Base-by-base conservation (phyloP, 2,888 invertebrate species). In the Trilocha varians region DNA sequence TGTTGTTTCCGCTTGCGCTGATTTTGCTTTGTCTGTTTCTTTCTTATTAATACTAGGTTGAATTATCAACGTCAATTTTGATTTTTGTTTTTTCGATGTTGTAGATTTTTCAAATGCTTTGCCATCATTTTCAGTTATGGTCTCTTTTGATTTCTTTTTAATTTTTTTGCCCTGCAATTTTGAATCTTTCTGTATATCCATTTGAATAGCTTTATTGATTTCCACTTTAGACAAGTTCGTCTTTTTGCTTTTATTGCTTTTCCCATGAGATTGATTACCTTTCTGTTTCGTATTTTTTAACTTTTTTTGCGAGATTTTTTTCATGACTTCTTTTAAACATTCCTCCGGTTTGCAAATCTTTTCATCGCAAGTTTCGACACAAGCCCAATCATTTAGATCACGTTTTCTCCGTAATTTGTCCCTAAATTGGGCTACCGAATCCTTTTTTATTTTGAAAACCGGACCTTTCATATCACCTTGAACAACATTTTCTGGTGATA, bases 361-460 rank as follows among this genome's bases (percentile, higher is more conserved):
- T 15, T 55, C 42, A 32, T 58, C 42, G 46, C 69, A 70, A 37
- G 47, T 52, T 44, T 46, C 43, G 36, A 60, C 52, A 50, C 65
- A 68, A 44, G 57, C 53, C 53, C 58, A 62, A 18, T 64, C 50
- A 38, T 61, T 51, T 16, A 55, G 25, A 3, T 44, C 32, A 32
- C 50, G 48, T 46, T 53, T 61, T 40, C 37, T 50, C 38, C 48
- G 46, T 2, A 61, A 43, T 17, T 63, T 50, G 43, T 68, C 65
- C 44, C 55, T 60, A 41, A 57, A 64, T 47, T 62, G 60, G 1
- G 41, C 48, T 32, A 69, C 43, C 3, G 65, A 66, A 49, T 69
- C 69, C 52, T 62, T 65, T 47, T 48, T 55, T 35, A 63, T 53
- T 35, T 49, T 47, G 33, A 55, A 57, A 18, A 13, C 40, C 33